phyloP scores from a whole-genome alignment of 2,888 invertebrate species.

The Aelia acuminata region DNA sequence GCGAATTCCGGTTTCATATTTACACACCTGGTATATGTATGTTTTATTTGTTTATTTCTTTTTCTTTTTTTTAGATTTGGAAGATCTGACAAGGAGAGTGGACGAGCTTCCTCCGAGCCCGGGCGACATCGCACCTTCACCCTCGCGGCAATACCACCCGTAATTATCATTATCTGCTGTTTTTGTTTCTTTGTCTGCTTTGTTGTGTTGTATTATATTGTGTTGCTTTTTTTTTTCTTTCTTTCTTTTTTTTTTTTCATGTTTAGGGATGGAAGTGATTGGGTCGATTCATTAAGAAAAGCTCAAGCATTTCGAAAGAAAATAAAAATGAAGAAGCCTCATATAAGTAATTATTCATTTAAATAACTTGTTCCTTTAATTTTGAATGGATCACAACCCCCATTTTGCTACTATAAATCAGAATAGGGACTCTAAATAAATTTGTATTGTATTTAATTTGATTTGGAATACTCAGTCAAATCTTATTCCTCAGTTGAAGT shows the following conservation, averaged over 20 bases:
- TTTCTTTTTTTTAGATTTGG: slow-evolving; percentile 29
- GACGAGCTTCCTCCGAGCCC: slow-evolving; percentile 18
- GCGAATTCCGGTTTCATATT: too few relatives aligned
- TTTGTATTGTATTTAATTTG: too few relatives aligned
- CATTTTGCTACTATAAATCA: slow-evolving; percentile 9
- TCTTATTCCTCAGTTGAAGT: not conserved
- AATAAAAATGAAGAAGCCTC: slow-evolving; percentile 59
- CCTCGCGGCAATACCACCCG: slow-evolving; percentile 50
- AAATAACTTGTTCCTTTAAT: not conserved
- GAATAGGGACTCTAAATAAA: not conserved
- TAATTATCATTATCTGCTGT: not conserved
- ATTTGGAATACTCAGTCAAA: not conserved
- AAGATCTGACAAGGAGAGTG: slow-evolving; percentile 44
- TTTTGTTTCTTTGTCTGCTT: slow-evolving; percentile 22
- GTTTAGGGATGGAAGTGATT: slow-evolving; percentile 53
- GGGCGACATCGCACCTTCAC: slow-evolving; percentile 37
- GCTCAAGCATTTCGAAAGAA: slow-evolving; percentile 54
- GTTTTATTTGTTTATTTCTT: not conserved
- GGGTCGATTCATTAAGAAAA: slow-evolving; percentile 55
- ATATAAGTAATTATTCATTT: slow-evolving; percentile 47
- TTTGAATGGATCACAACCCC: too few relatives aligned
- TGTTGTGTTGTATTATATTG: slow-evolving; percentile 19
- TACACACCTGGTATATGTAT: too few relatives aligned
- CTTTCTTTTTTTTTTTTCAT: slow-evolving; percentile 27
- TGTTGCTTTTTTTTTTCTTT: slow-evolving; percentile 21